These are phyloP conservation scores for Desmodus rotundus DNA, from an alignment of 2,113 vertebrate species.

Conservation along the genomic window DNA sequence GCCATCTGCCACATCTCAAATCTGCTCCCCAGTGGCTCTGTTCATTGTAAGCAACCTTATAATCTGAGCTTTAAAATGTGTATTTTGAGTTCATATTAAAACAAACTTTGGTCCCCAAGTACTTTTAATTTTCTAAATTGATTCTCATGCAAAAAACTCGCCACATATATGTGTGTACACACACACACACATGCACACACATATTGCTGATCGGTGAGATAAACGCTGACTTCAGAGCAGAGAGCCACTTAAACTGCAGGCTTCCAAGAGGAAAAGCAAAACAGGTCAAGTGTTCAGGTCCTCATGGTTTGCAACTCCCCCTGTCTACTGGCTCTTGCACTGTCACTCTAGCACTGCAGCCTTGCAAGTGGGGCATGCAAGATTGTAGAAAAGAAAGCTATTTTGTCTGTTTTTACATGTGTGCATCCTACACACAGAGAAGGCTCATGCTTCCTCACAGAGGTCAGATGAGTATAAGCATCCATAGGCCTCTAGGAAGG, in stretches of 20 bases:
- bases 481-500: not conserved
- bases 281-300: not conserved
- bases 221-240: not conserved
- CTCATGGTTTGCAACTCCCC: accelerated
- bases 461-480: not conserved
- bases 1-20: not conserved
- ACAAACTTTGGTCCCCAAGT: not conserved
- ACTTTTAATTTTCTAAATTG: conserved; percentile 7
- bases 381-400: not conserved
- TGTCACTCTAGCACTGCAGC: not conserved
- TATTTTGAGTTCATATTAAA: not conserved
- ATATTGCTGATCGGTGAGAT: not conserved
- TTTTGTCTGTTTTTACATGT: no score
- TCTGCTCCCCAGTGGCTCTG: not conserved
- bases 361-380: not conserved
- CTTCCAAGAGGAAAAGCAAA: not conserved
- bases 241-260: not conserved
- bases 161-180: no score
- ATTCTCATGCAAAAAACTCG: not conserved
- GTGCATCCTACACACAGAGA: not conserved
- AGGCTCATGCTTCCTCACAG: not conserved
- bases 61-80: not conserved
- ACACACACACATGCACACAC: no score
- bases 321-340: not conserved
- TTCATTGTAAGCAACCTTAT: no score